These are phyloP conservation scores for Aurelia aurita DNA, from an alignment of 30 jellyfish, hydroid and myxozoan species.

Conservation along the genomic window DNA sequence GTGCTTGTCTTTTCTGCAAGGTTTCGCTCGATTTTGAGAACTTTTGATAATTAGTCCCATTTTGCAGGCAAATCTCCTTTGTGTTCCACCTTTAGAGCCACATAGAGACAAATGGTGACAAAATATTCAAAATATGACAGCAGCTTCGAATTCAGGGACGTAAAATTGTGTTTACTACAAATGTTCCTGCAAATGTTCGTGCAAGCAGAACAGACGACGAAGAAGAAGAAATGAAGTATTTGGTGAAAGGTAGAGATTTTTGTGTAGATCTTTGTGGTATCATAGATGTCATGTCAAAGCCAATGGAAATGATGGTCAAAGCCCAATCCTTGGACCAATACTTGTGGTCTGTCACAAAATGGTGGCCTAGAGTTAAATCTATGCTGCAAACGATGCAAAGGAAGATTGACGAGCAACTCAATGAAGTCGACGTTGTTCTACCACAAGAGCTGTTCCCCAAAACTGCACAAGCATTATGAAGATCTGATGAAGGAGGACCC, in stretches of 20 bases:
- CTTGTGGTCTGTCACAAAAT: constrained; percentile 39
- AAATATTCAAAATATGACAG: too few species aligned
- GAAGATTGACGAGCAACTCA: constrained; percentile 24
- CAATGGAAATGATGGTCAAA: constrained; percentile 53
- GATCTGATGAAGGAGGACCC: constrained; percentile 38
- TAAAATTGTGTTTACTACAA: too few species aligned
- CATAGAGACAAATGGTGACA: too few species aligned
- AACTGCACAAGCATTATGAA: constrained; percentile 11
- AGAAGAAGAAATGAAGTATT: constrained; percentile 38
- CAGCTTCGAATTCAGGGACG: too few species aligned
- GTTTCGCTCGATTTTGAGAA: too few species aligned
- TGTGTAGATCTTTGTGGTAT: constrained; percentile 41
- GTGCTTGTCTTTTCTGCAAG: too few species aligned
- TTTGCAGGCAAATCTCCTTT: too few species aligned
- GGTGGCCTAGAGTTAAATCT: constrained; percentile 25
- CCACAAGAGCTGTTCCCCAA: constrained; percentile 32
- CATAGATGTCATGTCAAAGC: constrained; percentile 32
- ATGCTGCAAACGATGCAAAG: constrained; percentile 22
- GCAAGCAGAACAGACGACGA: constrained; percentile 45
- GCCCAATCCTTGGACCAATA: constrained; percentile 32
- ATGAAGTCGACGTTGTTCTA: constrained; percentile 20
- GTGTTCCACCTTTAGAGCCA: too few species aligned
- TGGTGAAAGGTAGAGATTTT: constrained; percentile 46
- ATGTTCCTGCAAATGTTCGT: too few species aligned
- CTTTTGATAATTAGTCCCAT: too few species aligned